Evolutionary conservation across 2,888 invertebrate species (phyloP).

Genomic region (Ochropleura plecta): DNA sequence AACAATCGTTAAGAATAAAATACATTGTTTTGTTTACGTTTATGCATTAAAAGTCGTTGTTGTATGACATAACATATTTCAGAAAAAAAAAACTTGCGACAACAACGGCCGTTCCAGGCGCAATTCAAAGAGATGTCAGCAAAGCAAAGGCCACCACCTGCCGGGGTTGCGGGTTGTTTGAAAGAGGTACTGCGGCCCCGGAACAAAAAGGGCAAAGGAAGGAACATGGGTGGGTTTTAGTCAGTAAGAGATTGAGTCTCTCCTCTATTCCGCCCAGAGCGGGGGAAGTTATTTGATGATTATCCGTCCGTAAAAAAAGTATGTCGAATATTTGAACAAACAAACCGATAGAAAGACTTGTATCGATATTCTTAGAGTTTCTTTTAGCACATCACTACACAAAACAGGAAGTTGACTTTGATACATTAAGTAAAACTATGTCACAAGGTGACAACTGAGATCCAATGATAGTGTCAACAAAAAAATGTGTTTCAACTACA

Average conservation of each 20-base stretch:
- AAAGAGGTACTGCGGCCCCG: too few relatives aligned
- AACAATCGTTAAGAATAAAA: neutral
- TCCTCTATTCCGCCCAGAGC: too few relatives aligned
- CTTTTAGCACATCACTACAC: constrained; percentile 22
- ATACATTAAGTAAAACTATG: constrained; percentile 35
- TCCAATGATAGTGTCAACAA: constrained; percentile 1
- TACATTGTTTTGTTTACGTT: neutral
- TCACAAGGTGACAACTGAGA: constrained; percentile 33
- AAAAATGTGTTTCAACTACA: constrained; percentile 19
- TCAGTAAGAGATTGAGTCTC: too few relatives aligned
- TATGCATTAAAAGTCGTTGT: neutral
- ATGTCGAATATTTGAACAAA: neutral
- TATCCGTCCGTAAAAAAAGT: neutral
- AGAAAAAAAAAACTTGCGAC: neutral
- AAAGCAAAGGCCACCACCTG: too few relatives aligned
- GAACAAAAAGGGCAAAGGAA: too few relatives aligned
- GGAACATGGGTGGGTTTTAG: too few relatives aligned
- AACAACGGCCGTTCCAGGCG: too few relatives aligned
- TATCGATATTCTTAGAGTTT: neutral
- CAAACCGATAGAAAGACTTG: neutral
- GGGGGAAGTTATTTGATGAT: too few relatives aligned
- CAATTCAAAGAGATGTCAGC: too few relatives aligned
- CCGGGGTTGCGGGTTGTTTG: too few relatives aligned
- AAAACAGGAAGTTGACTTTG: constrained; percentile 28
- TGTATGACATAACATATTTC: neutral